Percentiles rank a stretch among this genome's conserved stretches.
Conservation (phyloP, 2,113 vertebrate genomes). For the Halcyon malimbica region DNA sequence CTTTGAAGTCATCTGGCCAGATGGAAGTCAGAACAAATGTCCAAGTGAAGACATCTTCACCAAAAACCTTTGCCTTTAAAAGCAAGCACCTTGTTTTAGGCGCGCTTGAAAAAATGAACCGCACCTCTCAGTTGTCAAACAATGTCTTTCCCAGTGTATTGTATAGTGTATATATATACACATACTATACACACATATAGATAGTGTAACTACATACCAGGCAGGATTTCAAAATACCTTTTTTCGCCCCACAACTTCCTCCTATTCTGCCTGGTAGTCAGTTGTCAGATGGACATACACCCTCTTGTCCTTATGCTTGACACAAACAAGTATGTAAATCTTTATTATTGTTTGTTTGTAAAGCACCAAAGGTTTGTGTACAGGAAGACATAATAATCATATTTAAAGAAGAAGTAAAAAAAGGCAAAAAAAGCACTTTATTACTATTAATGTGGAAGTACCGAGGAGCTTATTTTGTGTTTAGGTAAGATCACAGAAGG, state of each 20-base stretch:
- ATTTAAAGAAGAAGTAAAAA: background rate
- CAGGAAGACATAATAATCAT: rapidly evolving
- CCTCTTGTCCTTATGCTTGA: background rate
- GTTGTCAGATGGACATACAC: background rate
- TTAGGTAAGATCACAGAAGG: conserved; percentile 60
- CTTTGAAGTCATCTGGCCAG: background rate
- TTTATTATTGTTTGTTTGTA: background rate
- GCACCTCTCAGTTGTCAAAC: background rate
- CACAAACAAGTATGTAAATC: background rate
- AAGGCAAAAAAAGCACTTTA: background rate
- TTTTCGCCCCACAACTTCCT: background rate
- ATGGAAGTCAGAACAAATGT: background rate
- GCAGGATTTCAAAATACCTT: background rate
- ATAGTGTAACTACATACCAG: background rate
- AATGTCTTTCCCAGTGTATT: background rate
- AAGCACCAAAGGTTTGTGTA: background rate
- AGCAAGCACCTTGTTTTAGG: background rate
- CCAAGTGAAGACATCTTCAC: background rate
- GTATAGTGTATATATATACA: too few species aligned
- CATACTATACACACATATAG: too few species aligned
- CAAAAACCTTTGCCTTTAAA: background rate
- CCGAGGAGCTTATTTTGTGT: conserved; percentile 8
- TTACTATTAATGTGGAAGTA: conserved; percentile 10
- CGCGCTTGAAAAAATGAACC: background rate
- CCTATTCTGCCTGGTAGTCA: background rate